These are phyloP conservation scores for Fissipunctia ypsillon DNA, from an alignment of 2,888 invertebrate species.

Conservation along the genomic window DNA sequence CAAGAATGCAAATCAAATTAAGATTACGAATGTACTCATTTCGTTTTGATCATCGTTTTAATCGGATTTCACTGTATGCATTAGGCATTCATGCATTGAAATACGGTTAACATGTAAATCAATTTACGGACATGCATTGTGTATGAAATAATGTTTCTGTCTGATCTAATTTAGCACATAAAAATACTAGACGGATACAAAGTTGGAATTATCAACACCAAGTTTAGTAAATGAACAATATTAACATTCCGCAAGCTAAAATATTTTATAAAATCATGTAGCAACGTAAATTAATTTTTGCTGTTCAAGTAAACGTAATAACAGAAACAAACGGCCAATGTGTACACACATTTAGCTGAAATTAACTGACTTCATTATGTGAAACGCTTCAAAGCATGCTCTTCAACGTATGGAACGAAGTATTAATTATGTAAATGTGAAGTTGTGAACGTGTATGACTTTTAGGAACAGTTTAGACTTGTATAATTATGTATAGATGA, in stretches of 20 bases:
- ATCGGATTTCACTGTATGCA: conserved; percentile 35
- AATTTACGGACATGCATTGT: conserved; percentile 16
- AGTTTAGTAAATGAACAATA: background rate
- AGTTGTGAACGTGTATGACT: conserved; percentile 11
- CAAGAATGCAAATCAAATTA: conserved; percentile 34
- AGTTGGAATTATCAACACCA: background rate
- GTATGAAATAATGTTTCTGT: conserved; percentile 9
- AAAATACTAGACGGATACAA: background rate
- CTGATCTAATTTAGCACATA: background rate
- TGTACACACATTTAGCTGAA: conserved; percentile 46
- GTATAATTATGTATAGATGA: background rate
- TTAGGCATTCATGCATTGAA: conserved; percentile 47
- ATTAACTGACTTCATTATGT: conserved; percentile 42
- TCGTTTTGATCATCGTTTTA: conserved; percentile 31
- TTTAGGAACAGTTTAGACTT: conserved; percentile 2
- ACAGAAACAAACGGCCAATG: conserved; percentile 20
- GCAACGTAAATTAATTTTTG: background rate
- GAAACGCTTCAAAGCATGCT: conserved; percentile 27
- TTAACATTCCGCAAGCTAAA: background rate
- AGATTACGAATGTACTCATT: conserved; percentile 41
- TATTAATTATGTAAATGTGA: conserved; percentile 36
- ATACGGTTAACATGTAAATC: conserved; percentile 41
- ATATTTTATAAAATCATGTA: background rate
- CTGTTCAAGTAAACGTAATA: conserved; percentile 13
- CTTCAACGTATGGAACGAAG: conserved; percentile 14